Evolutionary conservation across 2,888 invertebrate species (phyloP), one percentile per base, ranked within the genome.

Genomic region (Sycophila texana): DNA sequence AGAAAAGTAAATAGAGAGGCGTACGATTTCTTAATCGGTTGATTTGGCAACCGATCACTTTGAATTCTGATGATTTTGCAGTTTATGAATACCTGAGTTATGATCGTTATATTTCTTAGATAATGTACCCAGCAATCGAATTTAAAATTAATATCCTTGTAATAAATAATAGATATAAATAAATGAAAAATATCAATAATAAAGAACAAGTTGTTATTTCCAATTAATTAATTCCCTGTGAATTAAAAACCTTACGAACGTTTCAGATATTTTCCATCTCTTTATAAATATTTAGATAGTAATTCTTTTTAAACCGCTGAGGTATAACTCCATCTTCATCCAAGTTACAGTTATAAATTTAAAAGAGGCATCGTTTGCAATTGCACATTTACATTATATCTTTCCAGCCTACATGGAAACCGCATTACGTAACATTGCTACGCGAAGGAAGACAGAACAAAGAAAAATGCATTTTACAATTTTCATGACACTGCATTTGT

Each of bases 1-100:
- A 14, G 53, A 53, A 67, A 73, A 77, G 72, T 18, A 67, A 77
- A 78, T 20, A 68, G 67, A 67, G 68, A 30, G 39, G 61, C 47
- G 65, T 18, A 22, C n/a, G n/a, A 71, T 77, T 73, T 78, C 61
- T 67, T 30, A 61, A 61, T 14, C 22, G 49, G 4, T 16, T 51
- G 12, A 68, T 67, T 61, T 75, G 12, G 22, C 10, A 39, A 39
- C 39, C 39, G 39, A 39, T 39, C 39, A 39, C 39, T 39, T 39
- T 39, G 39, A 39, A 39, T 39, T 39, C 39, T 39, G 39, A 39
- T 39, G 39, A 39, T 39, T 5, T 39, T 39, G 39, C 39, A 39
- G 39, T 10, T 39, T 39, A 39, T 39, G 39, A 39, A 39, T 39
- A 5, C 39, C 39, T 10, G 39, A 39, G 10, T 10, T 39, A 39